Evolutionary conservation across 2,113 vertebrate genomes (phyloP).

Genomic region (Neotoma lepida): DNA sequence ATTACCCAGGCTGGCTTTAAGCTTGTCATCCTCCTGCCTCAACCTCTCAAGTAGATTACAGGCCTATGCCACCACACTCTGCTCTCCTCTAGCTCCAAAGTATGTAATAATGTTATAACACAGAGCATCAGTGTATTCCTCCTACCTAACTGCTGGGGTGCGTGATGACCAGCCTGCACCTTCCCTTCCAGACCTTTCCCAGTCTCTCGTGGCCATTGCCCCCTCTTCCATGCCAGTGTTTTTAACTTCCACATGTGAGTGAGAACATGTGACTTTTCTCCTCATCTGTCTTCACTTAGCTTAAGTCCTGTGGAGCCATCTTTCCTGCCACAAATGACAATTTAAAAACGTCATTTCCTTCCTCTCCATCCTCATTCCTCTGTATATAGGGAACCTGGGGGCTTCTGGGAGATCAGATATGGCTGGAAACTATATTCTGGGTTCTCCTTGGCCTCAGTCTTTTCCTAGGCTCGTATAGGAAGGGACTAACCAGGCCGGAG

Average conservation of each 20-base stretch:
- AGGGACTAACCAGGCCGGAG: background rate
- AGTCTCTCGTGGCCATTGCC: background rate
- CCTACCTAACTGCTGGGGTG: background rate
- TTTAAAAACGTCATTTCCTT: background rate
- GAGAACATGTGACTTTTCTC: no score
- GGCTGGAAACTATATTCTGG: background rate
- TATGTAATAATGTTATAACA: background rate
- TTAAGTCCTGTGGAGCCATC: background rate
- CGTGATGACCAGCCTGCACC: background rate
- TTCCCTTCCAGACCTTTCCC: background rate
- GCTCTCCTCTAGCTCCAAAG: background rate
- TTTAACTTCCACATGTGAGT: background rate
- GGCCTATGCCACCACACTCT: no score
- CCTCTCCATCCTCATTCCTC: background rate
- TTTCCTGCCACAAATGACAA: background rate
- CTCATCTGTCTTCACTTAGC: background rate
- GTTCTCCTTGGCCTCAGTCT: background rate
- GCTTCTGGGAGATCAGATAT: background rate
- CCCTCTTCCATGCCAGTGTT: background rate
- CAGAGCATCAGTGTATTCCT: background rate
- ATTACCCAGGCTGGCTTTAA: background rate
- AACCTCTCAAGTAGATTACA: background rate
- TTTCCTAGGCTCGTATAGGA: background rate
- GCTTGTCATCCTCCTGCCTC: background rate
- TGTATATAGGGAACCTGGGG: background rate